These are phyloP conservation scores for Geotrypetes seraphini DNA, from an alignment of 2,797 vertebrate species.

Conservation along the genomic window DNA sequence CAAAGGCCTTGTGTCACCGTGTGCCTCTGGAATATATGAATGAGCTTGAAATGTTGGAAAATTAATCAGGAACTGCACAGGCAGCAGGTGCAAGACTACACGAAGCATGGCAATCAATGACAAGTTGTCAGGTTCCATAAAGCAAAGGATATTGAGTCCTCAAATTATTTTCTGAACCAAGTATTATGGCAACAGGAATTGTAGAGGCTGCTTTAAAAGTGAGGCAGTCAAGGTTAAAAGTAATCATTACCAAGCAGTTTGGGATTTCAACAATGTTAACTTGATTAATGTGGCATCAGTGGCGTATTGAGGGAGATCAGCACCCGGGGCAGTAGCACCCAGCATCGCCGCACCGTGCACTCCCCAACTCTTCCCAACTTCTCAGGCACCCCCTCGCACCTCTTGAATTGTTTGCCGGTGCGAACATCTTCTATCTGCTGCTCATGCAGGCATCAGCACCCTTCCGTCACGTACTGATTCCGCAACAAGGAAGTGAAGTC, in stretches of 20 bases:
- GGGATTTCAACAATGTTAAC: conserved; percentile 10
- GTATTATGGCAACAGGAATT: conserved; percentile 11
- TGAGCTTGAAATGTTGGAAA: conserved; percentile 8
- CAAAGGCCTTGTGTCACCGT: neutral
- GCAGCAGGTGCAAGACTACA: conserved; percentile 12
- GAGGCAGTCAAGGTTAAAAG: neutral
- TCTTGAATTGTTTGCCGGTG: no score
- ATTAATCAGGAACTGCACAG: conserved; percentile 23
- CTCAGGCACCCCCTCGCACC: no score
- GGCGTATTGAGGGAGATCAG: no score
- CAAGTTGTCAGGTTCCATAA: conserved; percentile 22
- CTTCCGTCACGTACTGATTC: no score
- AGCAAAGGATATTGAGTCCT: conserved; percentile 20
- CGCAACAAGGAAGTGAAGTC: no score
- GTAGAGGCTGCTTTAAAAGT: neutral
- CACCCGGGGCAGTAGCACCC: no score
- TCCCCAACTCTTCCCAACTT: no score
- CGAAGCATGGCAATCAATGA: conserved; percentile 13
- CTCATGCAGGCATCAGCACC: no score
- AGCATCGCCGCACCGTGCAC: no score
- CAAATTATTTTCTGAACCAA: conserved; percentile 26
- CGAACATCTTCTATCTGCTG: no score
- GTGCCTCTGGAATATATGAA: conserved; percentile 13
- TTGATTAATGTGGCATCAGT: no score
- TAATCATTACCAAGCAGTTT: conserved; percentile 6